Evolutionary conservation across 2,888 invertebrate species (phyloP).

Genomic region (Eumerus sabulonum): DNA sequence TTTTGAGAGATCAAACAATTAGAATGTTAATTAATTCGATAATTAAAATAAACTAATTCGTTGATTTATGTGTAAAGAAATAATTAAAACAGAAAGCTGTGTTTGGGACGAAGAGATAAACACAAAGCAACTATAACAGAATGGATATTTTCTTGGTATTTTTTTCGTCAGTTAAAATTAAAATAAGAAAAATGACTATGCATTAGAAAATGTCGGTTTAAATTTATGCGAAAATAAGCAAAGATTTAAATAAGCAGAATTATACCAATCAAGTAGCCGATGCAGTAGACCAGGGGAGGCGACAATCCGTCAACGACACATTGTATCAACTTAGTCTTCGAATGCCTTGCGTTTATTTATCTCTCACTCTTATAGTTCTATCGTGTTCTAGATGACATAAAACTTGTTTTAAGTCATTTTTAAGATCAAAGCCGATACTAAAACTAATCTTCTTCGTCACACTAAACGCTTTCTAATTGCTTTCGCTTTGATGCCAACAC

Average conservation of each 20-base stretch:
- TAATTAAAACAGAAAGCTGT: slow-evolving; percentile 22
- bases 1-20: slow-evolving; percentile 48
- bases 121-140: slow-evolving; percentile 5
- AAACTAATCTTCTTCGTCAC: slow-evolving; percentile 1
- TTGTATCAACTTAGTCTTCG: too few relatives aligned
- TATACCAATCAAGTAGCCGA: too few relatives aligned
- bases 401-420: slow-evolving; percentile 60
- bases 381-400: slow-evolving; percentile 64
- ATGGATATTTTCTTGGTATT: slow-evolving; percentile 52
- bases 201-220: slow-evolving; percentile 48
- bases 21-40: slow-evolving; percentile 50
- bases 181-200: slow-evolving; percentile 46
- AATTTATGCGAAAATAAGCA: not conserved
- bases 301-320: too few relatives aligned
- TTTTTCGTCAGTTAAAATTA: slow-evolving; percentile 51
- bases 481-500: too few relatives aligned
- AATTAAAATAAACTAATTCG: slow-evolving; percentile 47
- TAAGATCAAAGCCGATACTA: slow-evolving; percentile 49
- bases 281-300: too few relatives aligned
- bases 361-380: slow-evolving; percentile 8
- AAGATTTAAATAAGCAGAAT: too few relatives aligned
- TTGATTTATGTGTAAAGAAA: slow-evolving; percentile 21
- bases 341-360: too few relatives aligned
- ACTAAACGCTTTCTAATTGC: too few relatives aligned
- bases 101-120: too few relatives aligned